Evolutionary conservation across 2,888 invertebrate genomes (phyloP).

Genomic region (Calliscelio sp.): DNA sequence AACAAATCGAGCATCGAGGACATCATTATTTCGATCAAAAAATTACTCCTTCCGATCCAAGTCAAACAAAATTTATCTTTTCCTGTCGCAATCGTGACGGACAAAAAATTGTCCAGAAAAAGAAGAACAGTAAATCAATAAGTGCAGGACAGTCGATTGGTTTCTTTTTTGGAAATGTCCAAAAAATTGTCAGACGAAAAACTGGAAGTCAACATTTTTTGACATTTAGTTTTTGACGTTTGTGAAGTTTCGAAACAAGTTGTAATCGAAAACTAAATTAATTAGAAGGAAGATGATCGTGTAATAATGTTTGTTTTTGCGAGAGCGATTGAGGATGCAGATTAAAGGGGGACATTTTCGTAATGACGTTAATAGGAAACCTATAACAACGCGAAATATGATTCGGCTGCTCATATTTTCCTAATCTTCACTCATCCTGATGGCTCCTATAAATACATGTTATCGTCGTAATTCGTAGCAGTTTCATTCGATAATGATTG

Average conservation of each 20-base stretch:
- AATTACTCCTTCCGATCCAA: background rate
- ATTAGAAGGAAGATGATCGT: background rate
- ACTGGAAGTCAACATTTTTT: too few species aligned
- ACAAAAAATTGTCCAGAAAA: background rate
- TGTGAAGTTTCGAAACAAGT: too few species aligned
- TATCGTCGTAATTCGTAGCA: conserved; percentile 37
- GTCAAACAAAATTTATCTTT: background rate
- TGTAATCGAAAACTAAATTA: too few species aligned
- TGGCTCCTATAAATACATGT: conserved; percentile 48
- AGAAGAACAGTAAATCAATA: background rate
- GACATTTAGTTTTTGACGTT: too few species aligned
- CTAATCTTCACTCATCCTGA: conserved; percentile 38
- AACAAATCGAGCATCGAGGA: conserved; percentile 15
- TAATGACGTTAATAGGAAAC: conserved; percentile 36
- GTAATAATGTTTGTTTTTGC: conserved; percentile 4
- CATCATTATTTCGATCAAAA: background rate
- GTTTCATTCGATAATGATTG: conserved; percentile 53
- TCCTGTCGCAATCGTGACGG: background rate
- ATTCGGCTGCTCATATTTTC: conserved; percentile 36
- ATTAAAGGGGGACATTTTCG: background rate
- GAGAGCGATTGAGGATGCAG: background rate
- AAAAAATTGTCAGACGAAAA: too few species aligned
- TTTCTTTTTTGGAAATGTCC: too few species aligned
- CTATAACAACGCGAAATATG: conserved; percentile 52
- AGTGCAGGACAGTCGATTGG: too few species aligned